phyloP scores from a whole-genome alignment of 2,113 vertebrate genomes.

The Variabilichromis moorii region DNA sequence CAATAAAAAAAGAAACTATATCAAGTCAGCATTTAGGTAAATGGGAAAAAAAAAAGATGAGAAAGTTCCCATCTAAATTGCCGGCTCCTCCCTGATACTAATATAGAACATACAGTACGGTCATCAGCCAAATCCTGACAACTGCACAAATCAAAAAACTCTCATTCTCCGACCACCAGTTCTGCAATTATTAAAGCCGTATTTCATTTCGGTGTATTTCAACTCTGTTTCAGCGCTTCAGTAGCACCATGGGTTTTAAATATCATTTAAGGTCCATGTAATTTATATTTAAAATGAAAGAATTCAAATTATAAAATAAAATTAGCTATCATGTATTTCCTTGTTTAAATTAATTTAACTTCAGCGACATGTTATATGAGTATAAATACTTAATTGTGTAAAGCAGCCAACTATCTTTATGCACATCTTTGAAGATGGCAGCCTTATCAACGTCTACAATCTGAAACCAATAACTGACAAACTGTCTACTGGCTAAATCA shows the following conservation, averaged over 20 bases:
- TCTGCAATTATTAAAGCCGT: slow-evolving; percentile 25
- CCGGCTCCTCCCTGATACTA: neutral
- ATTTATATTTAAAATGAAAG: neutral
- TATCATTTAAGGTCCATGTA: neutral
- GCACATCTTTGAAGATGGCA: neutral
- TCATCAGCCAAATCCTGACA: neutral
- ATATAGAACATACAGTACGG: neutral
- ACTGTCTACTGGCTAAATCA: neutral
- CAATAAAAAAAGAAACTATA: neutral
- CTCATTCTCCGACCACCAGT: neutral
- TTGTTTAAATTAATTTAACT: neutral
- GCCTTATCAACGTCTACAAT: neutral
- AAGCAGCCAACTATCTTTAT: neutral
- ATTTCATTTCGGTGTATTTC: slow-evolving; percentile 28
- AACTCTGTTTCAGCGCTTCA: neutral
- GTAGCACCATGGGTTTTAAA: neutral
- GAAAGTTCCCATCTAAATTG: neutral
- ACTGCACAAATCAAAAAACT: slow-evolving; percentile 14
- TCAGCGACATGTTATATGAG: neutral
- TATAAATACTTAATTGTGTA: neutral
- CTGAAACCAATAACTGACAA: neutral
- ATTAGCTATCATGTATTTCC: neutral
- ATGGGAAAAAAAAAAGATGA: neutral
- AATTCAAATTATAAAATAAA: neutral
- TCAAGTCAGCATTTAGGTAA: neutral